Conservation (phyloP, 2,888 invertebrate genomes). For the Amblyteles armatorius region DNA sequence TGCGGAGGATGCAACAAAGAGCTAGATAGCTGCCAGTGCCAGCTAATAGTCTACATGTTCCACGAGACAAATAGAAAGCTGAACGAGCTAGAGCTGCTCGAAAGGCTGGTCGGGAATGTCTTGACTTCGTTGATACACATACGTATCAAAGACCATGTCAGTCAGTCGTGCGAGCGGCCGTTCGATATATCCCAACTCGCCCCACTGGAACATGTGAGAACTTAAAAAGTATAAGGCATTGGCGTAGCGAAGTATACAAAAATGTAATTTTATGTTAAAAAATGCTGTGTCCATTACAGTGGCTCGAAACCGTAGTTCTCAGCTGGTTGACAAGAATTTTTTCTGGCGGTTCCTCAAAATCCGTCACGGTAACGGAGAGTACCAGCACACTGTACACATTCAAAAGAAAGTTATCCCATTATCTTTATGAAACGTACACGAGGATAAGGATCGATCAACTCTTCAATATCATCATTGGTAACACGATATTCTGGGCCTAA, state of each 20-base stretch:
- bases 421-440: conserved; percentile 95
- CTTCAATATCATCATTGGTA: conserved; percentile 97
- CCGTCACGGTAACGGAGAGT: conserved; percentile 86
- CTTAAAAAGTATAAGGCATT: not conserved
- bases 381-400: conserved; percentile 88
- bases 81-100: conserved; percentile 91
- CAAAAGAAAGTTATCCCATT: conserved; percentile 92
- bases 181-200: conserved; percentile 93
- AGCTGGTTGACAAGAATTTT: conserved; percentile 95
- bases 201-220: conserved; percentile 89
- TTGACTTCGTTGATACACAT: conserved; percentile 93
- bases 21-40: conserved; percentile 87
- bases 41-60: conserved; percentile 89
- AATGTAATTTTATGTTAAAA: conserved; percentile 41
- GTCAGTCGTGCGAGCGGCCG: conserved; percentile 93
- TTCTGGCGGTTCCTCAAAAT: conserved; percentile 88
- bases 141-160: conserved; percentile 94
- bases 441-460: conserved; percentile 95
- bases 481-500: conserved; percentile 49
- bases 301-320: conserved; percentile 94
- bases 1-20: conserved; percentile 92
- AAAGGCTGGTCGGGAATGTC: conserved; percentile 93
- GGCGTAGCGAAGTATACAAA: conserved; percentile 23
- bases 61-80: conserved; percentile 91
- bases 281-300: conserved; percentile 85